Evolutionary conservation across 2,797 vertebrate genomes (phyloP), one percentile per base, ranked within the genome.

Genomic region (Ptychobarbus kaznakovi): DNA sequence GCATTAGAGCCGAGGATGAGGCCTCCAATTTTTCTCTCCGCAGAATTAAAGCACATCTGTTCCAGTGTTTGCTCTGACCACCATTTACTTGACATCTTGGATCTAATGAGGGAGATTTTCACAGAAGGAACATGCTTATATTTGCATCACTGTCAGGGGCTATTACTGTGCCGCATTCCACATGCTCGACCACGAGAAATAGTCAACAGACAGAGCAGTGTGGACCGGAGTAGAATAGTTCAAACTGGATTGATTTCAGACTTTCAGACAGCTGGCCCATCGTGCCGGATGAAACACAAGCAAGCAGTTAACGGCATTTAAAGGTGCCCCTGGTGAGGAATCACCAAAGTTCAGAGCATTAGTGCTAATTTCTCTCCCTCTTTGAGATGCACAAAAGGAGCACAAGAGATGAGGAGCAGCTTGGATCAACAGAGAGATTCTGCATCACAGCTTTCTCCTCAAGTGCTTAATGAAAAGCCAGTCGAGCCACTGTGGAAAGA

Each of bases 1-100:
- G 53, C 44, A 85, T 78, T 82, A 79, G 80, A 69, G 56, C 58
- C n/a, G 3, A 81, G 78, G 66, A 85, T 75, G 49, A 88, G 46
- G 68, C 58, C 68, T 63, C 75, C 1, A 1, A 82, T 79, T 66
- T 83, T 79, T 65, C 80, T 78, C 65, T 83, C 76, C 2, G 61
- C 84, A 86, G 87, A 51, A 80, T 83, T 86, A 80, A 73, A 79
- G 76, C 81, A 82, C 84, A 86, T 86, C 80, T 88, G 87, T 53
- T 75, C 75, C 49, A 32, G 81, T 74, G 56, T 86, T 84, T 81
- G 82, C 78, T 85, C 58, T 79, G 74, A 86, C 85, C 38, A 10
- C 35, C 73, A 77, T 76, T 86, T 81, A 68, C 63, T 76, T 82
- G 72, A 86, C 70, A 79, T 73, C 81, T 79, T 66, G 10, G 74